These are phyloP conservation scores for Arbacia lixula DNA, from an alignment of 53 echinoderm and acorn worm genomes.

Conservation along the genomic window DNA sequence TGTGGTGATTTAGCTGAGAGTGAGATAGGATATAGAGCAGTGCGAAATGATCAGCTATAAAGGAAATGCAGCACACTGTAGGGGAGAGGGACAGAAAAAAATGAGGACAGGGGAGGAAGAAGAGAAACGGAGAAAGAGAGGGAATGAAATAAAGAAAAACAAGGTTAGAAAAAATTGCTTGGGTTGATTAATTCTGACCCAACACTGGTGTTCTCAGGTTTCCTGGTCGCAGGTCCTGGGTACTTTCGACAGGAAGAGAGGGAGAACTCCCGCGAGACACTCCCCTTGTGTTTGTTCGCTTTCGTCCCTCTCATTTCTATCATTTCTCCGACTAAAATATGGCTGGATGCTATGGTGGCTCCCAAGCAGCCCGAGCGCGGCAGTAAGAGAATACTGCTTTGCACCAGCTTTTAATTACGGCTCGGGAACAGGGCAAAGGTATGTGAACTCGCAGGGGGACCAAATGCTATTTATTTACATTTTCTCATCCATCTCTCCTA, in stretches of 20 bases:
- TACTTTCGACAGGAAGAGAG: constrained; percentile 57
- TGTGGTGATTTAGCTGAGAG: constrained; percentile 14
- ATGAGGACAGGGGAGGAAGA: not conserved
- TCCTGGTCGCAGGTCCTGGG: constrained; percentile 37
- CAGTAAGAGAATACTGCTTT: constrained; percentile 55
- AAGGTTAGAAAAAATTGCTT: constrained; percentile 19
- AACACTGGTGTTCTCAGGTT: constrained; percentile 45
- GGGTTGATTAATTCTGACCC: constrained; percentile 62
- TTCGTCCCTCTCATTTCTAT: constrained; percentile 25
- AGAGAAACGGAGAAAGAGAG: constrained; percentile 10
- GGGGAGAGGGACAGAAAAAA: constrained; percentile 5
- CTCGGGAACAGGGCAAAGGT: constrained; percentile 45
- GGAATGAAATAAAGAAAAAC: not conserved
- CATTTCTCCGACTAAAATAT: constrained; percentile 30
- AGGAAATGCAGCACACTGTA: constrained; percentile 30
- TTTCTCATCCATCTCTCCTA: constrained; percentile 40
- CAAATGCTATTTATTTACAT: constrained; percentile 54
- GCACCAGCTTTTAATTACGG: constrained; percentile 61
- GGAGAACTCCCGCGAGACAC: constrained; percentile 28
- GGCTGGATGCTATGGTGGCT: not conserved
- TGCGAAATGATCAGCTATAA: constrained; percentile 32
- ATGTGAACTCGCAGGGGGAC: constrained; percentile 59
- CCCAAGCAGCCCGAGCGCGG: not conserved
- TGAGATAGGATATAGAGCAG: constrained; percentile 25
- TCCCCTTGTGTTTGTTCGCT: constrained; percentile 54